Evolutionary conservation across 2,888 invertebrate species (phyloP).

Genomic region (Euspilapteryx auroguttella): DNA sequence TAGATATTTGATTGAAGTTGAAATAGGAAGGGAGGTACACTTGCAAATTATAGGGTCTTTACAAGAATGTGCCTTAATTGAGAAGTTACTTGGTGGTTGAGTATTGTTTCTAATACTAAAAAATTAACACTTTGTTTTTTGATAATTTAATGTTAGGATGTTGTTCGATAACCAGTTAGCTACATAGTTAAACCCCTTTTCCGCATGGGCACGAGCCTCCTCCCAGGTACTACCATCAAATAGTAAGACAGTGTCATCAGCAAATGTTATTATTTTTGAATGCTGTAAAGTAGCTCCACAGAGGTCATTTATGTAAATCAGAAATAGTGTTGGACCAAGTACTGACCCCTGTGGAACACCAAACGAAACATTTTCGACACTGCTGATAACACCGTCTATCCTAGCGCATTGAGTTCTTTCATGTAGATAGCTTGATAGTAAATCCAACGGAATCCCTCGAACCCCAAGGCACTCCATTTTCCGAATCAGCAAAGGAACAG

Average conservation of each 20-base stretch:
- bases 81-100: too few relatives aligned
- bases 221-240: background rate
- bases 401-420: background rate
- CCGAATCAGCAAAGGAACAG: background rate
- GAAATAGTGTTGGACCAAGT: background rate
- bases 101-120: background rate
- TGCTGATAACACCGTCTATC: background rate
- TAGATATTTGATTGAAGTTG: too few relatives aligned
- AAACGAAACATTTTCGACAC: background rate
- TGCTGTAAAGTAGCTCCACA: background rate
- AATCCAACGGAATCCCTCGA: background rate
- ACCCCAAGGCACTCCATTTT: background rate
- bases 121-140: background rate
- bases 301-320: background rate
- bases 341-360: background rate
- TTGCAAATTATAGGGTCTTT: too few relatives aligned
- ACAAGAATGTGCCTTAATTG: too few relatives aligned
- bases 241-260: background rate
- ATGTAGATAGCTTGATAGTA: background rate
- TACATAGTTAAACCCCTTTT: background rate
- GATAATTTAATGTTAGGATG: background rate
- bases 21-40: too few relatives aligned
- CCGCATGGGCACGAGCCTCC: background rate
- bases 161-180: background rate
- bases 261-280: background rate